Evolutionary conservation across 2,888 invertebrate species (phyloP).

Genomic region (Epinotia ramella): DNA sequence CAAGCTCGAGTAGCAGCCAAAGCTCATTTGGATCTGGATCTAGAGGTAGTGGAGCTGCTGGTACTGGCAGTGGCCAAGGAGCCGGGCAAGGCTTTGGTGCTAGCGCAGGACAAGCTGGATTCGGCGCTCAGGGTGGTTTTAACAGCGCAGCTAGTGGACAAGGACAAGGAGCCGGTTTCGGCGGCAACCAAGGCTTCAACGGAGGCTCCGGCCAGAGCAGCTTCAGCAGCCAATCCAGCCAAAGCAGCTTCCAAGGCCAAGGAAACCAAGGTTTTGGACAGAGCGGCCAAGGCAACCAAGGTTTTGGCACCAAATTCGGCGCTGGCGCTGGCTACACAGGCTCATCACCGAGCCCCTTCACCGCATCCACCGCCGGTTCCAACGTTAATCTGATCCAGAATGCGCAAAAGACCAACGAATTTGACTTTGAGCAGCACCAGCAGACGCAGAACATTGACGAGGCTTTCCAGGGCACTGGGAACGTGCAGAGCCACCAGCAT

Average conservation of each 20-base stretch:
- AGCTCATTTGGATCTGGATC: constrained; percentile 28
- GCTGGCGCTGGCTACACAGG: constrained; percentile 65
- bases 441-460: constrained; percentile 73
- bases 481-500: constrained; percentile 64
- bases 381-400: constrained; percentile 74
- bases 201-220: constrained; percentile 20
- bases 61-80: constrained; percentile 16
- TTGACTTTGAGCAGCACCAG: constrained; percentile 68
- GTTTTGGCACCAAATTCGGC: constrained; percentile 57
- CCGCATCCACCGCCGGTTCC: constrained; percentile 62
- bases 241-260: constrained; percentile 22
- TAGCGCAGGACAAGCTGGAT: constrained; percentile 34
- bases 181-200: constrained; percentile 10
- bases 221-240: constrained; percentile 40
- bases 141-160: constrained; percentile 36
- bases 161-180: constrained; percentile 36
- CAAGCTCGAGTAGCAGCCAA: constrained; percentile 36
- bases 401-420: constrained; percentile 65
- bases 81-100: constrained; percentile 22
- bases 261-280: constrained; percentile 20
- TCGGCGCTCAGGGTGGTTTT: constrained; percentile 35
- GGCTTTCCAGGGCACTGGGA: constrained; percentile 69
- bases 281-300: constrained; percentile 43
- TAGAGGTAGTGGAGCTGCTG: constrained; percentile 13
- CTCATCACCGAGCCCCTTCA: constrained; percentile 74